Evolutionary conservation across 2,113 vertebrate species (phyloP), one percentile per base, ranked within the genome.

Genomic region (Eulemur macaco): DNA sequence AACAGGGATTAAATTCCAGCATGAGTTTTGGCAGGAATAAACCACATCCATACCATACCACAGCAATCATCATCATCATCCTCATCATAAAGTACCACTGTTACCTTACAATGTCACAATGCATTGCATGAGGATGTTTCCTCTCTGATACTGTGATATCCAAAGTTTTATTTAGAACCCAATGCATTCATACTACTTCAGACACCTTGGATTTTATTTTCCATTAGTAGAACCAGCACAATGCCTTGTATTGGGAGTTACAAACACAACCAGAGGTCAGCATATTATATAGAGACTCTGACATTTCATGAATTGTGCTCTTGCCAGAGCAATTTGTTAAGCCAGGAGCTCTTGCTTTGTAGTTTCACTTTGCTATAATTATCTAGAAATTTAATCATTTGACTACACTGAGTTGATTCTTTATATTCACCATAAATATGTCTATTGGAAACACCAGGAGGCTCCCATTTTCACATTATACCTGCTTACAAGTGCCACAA

Each of bases 301-400:
- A 63, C 12, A 37, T 31, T 86, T 42, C 54, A 42, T 66, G 58
- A 69, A 37, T 0, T 95, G 50, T 56, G 29, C 39, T 84, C 18
- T 74, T 84, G 21, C 34, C 42, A 68, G 45, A 89, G 63, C 34
- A 87, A 76, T 92, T 83, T 94, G 60, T 73, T 52, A 92, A 94
- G 8, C 20, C 63, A 76, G 39, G 54, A 84, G 69, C 12, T 9
- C 34, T 54, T 54, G 37, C 31, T 63, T 64, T 52, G 45, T 0
- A 45, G 25, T 81, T 93, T 83, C 66, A 25, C 29, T 50, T 37
- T 52, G 23, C 52, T 63, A 1, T 78, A 52, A 86, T 95, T 95
- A 83, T 83, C 73, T 54, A 52, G 37, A 39, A 39, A 39, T 39
- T 47, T 60, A 37, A 60, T 47, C 5, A 8, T 73, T 25, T 92